Conservation (phyloP, 2,113 vertebrate genomes). For the Channa maculata region DNA sequence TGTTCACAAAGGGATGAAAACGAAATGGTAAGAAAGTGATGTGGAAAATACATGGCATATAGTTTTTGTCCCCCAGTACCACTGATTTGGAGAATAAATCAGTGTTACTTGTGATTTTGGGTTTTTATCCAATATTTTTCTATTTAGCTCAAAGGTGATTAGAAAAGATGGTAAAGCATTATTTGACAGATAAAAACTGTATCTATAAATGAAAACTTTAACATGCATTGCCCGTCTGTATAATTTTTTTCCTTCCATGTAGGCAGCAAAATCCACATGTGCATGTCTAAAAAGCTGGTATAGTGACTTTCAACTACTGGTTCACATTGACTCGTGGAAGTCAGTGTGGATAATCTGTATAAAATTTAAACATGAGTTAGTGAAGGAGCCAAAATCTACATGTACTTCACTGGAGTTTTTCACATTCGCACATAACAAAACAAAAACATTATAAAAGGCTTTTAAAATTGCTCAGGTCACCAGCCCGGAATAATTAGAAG, state of each 20-base stretch:
- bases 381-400: too few species aligned
- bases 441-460: too few species aligned
- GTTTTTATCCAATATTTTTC: slow-evolving; percentile 5
- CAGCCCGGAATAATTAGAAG: not conserved
- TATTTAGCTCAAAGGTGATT: not conserved
- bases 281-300: not conserved
- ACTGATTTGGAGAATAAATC: not conserved
- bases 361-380: too few species aligned
- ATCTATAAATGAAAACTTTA: not conserved
- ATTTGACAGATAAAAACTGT: not conserved
- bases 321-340: not conserved
- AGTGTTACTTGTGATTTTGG: slow-evolving; percentile 1
- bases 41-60: slow-evolving; percentile 9
- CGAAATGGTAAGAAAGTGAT: slow-evolving; percentile 3
- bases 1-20: slow-evolving; percentile 11
- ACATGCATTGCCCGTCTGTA: too few species aligned
- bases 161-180: not conserved
- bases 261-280: too few species aligned
- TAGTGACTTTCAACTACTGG: not conserved
- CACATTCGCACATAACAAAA: too few species aligned
- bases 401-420: too few species aligned
- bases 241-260: not conserved
- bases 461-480: not conserved
- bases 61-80: not conserved
- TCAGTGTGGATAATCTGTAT: too few species aligned